A percentile compares a stretch with the other conserved stretches of the same genome.
Conservation (phyloP, 2,888 invertebrate genomes). For the Pandemis corylana region DNA sequence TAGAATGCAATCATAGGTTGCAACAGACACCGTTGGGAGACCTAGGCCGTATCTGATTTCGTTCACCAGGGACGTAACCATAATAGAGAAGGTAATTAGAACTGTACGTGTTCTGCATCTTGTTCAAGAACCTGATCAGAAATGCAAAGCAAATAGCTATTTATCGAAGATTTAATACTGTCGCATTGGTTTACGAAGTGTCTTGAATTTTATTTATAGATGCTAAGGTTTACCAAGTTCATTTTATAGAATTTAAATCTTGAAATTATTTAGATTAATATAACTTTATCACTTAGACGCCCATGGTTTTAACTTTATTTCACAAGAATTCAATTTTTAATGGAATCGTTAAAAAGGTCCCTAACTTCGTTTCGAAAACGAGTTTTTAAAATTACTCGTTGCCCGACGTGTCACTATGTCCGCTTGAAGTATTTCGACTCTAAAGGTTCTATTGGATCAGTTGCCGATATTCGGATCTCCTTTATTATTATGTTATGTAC, state of each 20-base stretch:
- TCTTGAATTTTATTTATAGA: background rate
- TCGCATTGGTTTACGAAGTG: background rate
- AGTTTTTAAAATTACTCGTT: background rate
- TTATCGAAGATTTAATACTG: background rate
- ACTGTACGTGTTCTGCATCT: background rate
- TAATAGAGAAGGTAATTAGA: conserved; percentile 10
- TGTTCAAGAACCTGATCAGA: background rate
- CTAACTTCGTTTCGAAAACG: background rate
- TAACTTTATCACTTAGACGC: background rate
- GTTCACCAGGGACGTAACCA: conserved; percentile 26
- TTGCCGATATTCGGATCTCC: background rate
- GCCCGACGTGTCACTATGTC: background rate
- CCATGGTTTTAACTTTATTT: background rate
- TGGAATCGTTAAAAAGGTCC: background rate
- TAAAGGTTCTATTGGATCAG: background rate
- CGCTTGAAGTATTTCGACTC: background rate
- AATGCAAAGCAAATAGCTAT: background rate
- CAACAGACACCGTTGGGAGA: conserved; percentile 21
- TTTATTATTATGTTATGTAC: no score
- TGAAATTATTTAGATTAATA: conserved; percentile 3
- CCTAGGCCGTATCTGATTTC: conserved; percentile 30
- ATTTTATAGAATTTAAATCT: conserved; percentile 3
- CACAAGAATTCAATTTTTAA: background rate
- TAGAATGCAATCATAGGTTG: conserved; percentile 18
- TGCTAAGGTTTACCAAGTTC: background rate